A percentile compares a stretch with the other conserved stretches of the same genome.
Conservation (phyloP, 2,888 invertebrate genomes). For the Acanthosepion lycidas region DNA sequence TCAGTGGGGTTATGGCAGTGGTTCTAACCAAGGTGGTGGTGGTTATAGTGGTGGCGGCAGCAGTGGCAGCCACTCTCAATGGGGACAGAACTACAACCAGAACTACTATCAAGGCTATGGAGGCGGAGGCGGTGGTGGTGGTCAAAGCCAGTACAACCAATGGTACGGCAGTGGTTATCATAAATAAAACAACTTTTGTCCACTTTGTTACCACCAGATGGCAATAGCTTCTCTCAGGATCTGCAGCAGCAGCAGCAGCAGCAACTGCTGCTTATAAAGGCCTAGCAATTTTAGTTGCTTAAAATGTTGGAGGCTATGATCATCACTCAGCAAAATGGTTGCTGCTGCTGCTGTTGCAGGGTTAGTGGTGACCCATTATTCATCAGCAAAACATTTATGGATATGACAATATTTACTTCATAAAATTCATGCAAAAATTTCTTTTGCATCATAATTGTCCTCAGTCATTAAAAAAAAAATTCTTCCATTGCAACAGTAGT, state of each 20-base stretch:
- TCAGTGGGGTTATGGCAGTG: conserved; percentile 42
- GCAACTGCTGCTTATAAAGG: neutral
- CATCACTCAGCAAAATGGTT: neutral
- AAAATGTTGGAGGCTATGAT: neutral
- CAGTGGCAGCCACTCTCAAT: conserved; percentile 41
- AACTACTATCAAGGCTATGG: conserved; percentile 44
- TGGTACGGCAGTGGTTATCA: conserved; percentile 45
- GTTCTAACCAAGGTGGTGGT: conserved; percentile 34
- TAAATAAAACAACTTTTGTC: neutral
- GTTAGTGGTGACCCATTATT: neutral
- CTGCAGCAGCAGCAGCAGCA: neutral
- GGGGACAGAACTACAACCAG: conserved; percentile 47
- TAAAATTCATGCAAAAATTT: neutral
- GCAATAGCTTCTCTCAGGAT: neutral
- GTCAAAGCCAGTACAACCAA: conserved; percentile 40
- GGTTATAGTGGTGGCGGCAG: conserved; percentile 36
- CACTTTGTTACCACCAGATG: neutral
- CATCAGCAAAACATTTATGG: conserved; percentile 38
- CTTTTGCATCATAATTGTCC: conserved; percentile 36
- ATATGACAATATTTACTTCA: neutral
- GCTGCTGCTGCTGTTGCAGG: neutral
- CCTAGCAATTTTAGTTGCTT: neutral
- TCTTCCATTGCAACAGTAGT: conserved; percentile 43
- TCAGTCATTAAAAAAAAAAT: neutral
- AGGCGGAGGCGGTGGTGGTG: neutral